Evolutionary conservation across 2,113 vertebrate species (phyloP), one percentile per base, ranked within the genome.

Genomic region (Melospiza melodia): DNA sequence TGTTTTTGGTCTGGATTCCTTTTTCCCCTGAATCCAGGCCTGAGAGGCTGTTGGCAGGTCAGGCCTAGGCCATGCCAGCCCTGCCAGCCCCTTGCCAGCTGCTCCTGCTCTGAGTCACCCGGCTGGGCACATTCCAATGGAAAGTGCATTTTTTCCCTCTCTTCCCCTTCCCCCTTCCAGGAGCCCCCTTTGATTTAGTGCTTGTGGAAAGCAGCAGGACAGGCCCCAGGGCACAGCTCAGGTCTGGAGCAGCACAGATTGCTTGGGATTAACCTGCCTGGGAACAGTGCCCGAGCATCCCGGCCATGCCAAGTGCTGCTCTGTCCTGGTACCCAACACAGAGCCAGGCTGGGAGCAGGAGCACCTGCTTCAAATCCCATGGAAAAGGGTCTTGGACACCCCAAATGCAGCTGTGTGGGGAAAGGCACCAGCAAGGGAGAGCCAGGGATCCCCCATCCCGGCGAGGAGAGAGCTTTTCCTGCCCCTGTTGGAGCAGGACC

Each of bases 1-100:
- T 27, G 59, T 1, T 24, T 44, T 59, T 10, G n/a, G 17, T 63
- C 44, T 62, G 49, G 37, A 28, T 57, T 52, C 33, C 49, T 52
- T 71, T 73, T 28, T 17, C 12, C 44, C 37, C 19, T n/a, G 17
- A 12, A 23, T 5, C 6, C 79, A 84, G 79, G 15, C 19, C 79
- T 21, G 33, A 59, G 88, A 88, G 63, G 79, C 51, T 67, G n/a
- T 77, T 96, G 96, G 91, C 96, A 95, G 95, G 94, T 94, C 93
- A 92, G 69, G 12, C 28, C 80, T n/a, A 9, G 52, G 91, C 86
- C 68, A 68, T 93, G 95, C 96, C 95, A 97, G 92, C 86, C 31
- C 16, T 0, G 3, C 9, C 6, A 90, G 88, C 75, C 12, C 12
- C 72, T 72, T 95, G 95, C 95, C 96, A 96, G 92, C 91, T 95